These are phyloP conservation scores for Sturmia bella DNA, from an alignment of 2,888 invertebrate genomes.

Conservation along the genomic window DNA sequence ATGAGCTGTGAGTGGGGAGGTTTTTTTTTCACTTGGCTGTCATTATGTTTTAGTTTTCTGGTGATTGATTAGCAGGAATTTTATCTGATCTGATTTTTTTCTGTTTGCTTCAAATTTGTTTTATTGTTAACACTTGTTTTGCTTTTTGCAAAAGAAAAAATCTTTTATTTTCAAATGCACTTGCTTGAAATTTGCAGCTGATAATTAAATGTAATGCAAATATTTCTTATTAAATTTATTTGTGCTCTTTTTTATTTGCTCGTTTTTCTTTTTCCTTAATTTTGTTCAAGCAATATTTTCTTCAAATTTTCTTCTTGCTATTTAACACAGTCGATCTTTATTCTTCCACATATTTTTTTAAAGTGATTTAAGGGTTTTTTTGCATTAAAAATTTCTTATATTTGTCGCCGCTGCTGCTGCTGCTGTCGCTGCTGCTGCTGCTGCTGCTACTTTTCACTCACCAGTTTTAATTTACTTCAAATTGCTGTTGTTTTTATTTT, in stretches of 20 bases:
- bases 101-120: not conserved
- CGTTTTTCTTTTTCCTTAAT: not conserved
- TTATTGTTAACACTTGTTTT: slow-evolving; percentile 6
- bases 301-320: slow-evolving; percentile 11
- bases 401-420: slow-evolving; percentile 19
- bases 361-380: slow-evolving; percentile 63
- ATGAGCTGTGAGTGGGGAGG: not conserved
- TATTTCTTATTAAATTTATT: slow-evolving; percentile 27
- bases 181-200: slow-evolving; percentile 12
- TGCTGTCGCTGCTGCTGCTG: slow-evolving; percentile 27
- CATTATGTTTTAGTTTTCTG: slow-evolving; percentile 35
- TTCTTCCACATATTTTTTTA: slow-evolving; percentile 54
- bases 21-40: slow-evolving; percentile 43
- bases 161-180: not conserved
- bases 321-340: slow-evolving; percentile 49
- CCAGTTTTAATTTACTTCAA: slow-evolving; percentile 37
- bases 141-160: not conserved
- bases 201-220: slow-evolving; percentile 7
- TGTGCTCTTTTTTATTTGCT: slow-evolving; percentile 28
- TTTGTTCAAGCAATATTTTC: not conserved
- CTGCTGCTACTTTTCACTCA: slow-evolving; percentile 36
- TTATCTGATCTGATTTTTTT: slow-evolving; percentile 1
- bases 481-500: slow-evolving; percentile 41
- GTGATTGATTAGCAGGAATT: slow-evolving; percentile 16
- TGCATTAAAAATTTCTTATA: slow-evolving; percentile 60